These are phyloP conservation scores for Verasper variegatus DNA, from an alignment of 2,113 vertebrate species.

Conservation along the genomic window DNA sequence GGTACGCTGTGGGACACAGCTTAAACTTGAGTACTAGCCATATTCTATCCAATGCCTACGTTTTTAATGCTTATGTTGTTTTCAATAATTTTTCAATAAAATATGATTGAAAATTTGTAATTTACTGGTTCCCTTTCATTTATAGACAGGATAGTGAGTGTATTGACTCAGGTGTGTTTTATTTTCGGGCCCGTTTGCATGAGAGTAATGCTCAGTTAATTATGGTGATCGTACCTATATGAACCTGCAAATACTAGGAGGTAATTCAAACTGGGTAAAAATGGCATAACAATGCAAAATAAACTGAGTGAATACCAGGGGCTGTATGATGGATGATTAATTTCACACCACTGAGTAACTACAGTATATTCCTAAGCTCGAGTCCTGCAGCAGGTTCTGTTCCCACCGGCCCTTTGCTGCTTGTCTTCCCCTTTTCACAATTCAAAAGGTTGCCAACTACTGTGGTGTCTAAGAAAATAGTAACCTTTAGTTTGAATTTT, in stretches of 20 bases:
- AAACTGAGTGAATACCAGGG: background rate
- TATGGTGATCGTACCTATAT: background rate
- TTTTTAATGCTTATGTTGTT: slow-evolving; percentile 80
- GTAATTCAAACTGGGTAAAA: background rate
- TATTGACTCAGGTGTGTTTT: too few species aligned
- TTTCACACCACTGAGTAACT: too few species aligned
- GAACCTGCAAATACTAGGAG: background rate
- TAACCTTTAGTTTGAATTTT: too few species aligned
- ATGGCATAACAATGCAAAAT: background rate
- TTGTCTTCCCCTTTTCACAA: too few species aligned
- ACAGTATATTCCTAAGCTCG: too few species aligned
- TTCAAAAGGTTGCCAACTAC: too few species aligned
- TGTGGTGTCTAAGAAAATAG: too few species aligned
- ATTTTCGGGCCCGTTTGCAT: too few species aligned
- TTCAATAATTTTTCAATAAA: slow-evolving; percentile 79
- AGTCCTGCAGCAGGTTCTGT: too few species aligned
- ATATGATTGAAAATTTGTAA: slow-evolving; percentile 54
- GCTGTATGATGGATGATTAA: background rate
- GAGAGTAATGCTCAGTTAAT: background rate
- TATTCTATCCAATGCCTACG: slow-evolving; percentile 78
- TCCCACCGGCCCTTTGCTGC: too few species aligned
- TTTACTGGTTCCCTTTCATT: background rate
- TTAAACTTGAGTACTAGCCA: slow-evolving; percentile 76
- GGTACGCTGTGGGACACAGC: slow-evolving; percentile 72
- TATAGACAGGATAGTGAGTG: too few species aligned